Evolutionary conservation across 2,113 vertebrate species (phyloP).

Genomic region (Oenanthe melanoleuca): DNA sequence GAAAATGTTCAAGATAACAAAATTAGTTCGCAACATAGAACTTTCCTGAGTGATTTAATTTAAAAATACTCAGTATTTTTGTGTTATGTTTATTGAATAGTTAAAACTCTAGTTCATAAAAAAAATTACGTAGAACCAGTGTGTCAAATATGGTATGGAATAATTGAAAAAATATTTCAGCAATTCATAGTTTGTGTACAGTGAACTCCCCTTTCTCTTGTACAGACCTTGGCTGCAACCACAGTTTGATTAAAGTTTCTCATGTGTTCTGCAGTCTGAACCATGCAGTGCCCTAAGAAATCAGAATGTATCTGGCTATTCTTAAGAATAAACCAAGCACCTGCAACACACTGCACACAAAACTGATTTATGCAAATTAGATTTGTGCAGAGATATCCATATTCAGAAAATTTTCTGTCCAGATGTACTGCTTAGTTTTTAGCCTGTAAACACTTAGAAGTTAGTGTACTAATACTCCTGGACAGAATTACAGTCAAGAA

Average conservation of each 20-base stretch:
- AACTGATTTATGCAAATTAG: background rate
- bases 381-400: background rate
- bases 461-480: background rate
- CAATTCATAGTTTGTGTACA: background rate
- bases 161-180: background rate
- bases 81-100: background rate
- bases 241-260: background rate
- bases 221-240: background rate
- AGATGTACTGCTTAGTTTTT: background rate
- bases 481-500: background rate
- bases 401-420: background rate
- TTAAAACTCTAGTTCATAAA: background rate
- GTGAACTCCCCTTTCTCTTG: background rate
- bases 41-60: background rate
- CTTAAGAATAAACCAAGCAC: background rate
- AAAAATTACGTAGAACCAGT: background rate
- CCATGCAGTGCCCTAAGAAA: background rate
- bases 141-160: background rate
- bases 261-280: background rate
- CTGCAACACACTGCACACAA: background rate
- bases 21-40: background rate
- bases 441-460: background rate
- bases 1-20: background rate
- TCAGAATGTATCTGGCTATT: background rate
- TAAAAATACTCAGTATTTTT: background rate